Conservation (phyloP, 2,113 vertebrate genomes). For the Bubalus kerabau region DNA sequence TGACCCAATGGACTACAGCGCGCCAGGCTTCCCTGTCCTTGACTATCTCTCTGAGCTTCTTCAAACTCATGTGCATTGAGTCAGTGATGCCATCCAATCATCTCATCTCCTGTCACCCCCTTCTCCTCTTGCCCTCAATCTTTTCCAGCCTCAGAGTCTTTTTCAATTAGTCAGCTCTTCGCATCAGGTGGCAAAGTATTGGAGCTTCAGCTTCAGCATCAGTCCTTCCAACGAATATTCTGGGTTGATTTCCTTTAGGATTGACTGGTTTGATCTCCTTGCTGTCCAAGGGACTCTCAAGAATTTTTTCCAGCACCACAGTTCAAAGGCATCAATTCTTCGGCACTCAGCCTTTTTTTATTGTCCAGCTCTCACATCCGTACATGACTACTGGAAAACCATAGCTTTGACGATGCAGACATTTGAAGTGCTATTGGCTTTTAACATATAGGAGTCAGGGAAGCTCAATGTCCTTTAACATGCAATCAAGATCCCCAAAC, state of each 20-base stretch:
- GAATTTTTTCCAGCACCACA: neutral
- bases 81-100: neutral
- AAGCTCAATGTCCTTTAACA: neutral
- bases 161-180: neutral
- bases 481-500: no score
- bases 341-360: neutral
- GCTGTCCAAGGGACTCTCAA: neutral
- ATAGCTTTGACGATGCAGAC: neutral
- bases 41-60: neutral
- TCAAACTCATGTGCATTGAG: neutral
- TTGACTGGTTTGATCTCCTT: neutral
- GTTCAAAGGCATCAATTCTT: neutral
- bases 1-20: rapidly evolving
- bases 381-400: neutral
- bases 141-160: neutral
- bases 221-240: neutral
- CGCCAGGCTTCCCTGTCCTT: neutral
- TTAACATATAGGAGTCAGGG: neutral
- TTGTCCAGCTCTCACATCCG: neutral
- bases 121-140: neutral
- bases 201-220: neutral
- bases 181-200: neutral
- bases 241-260: neutral
- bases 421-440: neutral
- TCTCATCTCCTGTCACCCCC: neutral